phyloP scores from a whole-genome alignment of 2,888 invertebrate species.

The Fragum whitleyi region DNA sequence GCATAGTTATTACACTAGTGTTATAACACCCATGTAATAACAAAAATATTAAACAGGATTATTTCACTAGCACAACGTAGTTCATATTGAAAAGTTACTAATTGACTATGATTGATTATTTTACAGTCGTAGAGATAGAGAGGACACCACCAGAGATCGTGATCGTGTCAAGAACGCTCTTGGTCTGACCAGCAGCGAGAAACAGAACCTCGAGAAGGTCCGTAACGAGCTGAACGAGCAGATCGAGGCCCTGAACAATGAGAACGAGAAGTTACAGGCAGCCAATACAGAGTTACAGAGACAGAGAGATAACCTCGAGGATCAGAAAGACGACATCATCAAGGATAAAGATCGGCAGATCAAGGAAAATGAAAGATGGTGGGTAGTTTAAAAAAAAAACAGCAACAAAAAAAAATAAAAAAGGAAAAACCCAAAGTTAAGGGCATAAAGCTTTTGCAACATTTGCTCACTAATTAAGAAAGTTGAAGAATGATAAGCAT shows the following conservation, averaged over 20 bases:
- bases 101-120: too few relatives aligned
- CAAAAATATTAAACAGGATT: too few relatives aligned
- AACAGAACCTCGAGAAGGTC: constrained; percentile 83
- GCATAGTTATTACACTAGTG: too few relatives aligned
- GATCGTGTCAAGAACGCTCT: constrained; percentile 83
- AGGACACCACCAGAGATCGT: constrained; percentile 83
- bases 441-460: too few relatives aligned
- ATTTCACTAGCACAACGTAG: too few relatives aligned
- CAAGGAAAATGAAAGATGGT: constrained; percentile 85
- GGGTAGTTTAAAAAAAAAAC: too few relatives aligned
- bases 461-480: too few relatives aligned
- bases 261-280: constrained; percentile 81
- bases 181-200: constrained; percentile 82
- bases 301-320: constrained; percentile 91
- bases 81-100: too few relatives aligned
- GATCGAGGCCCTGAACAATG: constrained; percentile 82
- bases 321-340: constrained; percentile 93
- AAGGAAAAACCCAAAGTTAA: too few relatives aligned
- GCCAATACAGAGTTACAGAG: constrained; percentile 89
- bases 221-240: constrained; percentile 83
- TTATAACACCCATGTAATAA: too few relatives aligned
- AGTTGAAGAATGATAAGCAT: too few relatives aligned
- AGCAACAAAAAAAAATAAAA: too few relatives aligned
- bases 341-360: constrained; percentile 86
- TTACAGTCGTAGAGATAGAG: constrained; percentile 82